Percentiles rank a stretch among this genome's conserved stretches.
Evolutionary conservation across 2,113 vertebrate species (phyloP).

Genomic region (Promerops cafer): DNA sequence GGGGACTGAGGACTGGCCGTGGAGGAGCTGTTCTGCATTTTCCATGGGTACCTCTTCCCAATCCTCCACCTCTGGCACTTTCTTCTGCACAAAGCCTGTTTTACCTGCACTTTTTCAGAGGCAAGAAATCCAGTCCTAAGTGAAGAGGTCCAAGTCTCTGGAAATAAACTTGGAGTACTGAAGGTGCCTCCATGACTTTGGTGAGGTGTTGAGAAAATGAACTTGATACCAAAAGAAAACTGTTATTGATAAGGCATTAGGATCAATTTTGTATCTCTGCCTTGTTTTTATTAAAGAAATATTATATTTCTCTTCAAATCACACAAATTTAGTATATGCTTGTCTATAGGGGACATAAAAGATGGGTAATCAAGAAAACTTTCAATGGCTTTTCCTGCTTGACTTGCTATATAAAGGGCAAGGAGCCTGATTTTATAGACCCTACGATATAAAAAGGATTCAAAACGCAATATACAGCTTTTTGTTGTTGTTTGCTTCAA

Average conservation of each 20-base stretch:
- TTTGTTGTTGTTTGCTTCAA: conserved; percentile 43
- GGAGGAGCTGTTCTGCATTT: neutral
- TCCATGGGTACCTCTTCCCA: neutral
- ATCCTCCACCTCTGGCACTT: neutral
- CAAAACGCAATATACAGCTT: conserved; percentile 34
- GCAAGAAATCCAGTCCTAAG: neutral
- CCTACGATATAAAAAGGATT: conserved; percentile 17
- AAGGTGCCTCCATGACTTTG: neutral
- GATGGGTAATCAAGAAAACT: neutral
- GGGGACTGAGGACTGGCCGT: neutral
- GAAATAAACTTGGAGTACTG: neutral
- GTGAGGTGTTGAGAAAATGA: neutral
- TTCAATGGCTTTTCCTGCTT: neutral
- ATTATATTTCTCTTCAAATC: neutral
- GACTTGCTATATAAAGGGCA: neutral
- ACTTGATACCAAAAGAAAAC: neutral
- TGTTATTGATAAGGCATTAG: neutral
- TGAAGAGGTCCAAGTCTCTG: neutral
- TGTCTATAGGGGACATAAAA: neutral
- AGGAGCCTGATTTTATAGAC: conserved; percentile 10
- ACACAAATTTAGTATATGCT: neutral
- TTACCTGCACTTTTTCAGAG: neutral
- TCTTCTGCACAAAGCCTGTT: neutral
- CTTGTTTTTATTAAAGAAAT: neutral
- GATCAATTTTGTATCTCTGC: neutral